These are phyloP conservation scores for Achlya flavicornis DNA, from an alignment of 2,888 invertebrate genomes.

Conservation along the genomic window DNA sequence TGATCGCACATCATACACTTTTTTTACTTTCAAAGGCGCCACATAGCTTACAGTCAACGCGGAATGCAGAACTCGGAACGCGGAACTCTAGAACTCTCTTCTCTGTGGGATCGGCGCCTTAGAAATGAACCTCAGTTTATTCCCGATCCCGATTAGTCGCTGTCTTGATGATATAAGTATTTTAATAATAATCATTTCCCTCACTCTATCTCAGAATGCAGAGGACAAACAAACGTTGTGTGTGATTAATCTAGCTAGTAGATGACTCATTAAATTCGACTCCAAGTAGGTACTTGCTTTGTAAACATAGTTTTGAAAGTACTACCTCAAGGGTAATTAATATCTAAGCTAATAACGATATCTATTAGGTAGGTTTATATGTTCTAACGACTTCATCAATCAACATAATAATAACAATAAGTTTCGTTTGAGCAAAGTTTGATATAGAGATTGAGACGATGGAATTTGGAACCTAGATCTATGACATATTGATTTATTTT, in stretches of 20 bases:
- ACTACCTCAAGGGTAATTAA: not conserved
- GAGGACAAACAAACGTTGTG: not conserved
- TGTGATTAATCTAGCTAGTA: not conserved
- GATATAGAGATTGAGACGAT: too few species aligned
- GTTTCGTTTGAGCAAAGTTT: too few species aligned
- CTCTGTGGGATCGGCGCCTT: too few species aligned
- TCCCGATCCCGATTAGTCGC: not conserved
- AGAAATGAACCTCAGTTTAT: not conserved
- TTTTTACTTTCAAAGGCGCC: too few species aligned
- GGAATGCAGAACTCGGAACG: too few species aligned
- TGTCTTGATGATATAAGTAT: constrained; percentile 1
- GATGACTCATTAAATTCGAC: constrained; percentile 1
- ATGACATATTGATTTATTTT: too few species aligned
- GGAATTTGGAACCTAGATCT: too few species aligned
- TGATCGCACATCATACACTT: too few species aligned
- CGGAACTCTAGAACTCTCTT: too few species aligned
- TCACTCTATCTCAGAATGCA: not conserved
- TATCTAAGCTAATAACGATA: not conserved
- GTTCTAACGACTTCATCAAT: too few species aligned
- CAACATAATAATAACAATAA: too few species aligned
- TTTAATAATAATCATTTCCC: constrained; percentile 1
- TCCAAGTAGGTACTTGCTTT: not conserved
- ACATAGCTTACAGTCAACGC: too few species aligned
- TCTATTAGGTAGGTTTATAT: not conserved
- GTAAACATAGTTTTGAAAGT: not conserved